phyloP scores from a whole-genome alignment of 2,797 vertebrate species.

The Enteromius trimaculatus region DNA sequence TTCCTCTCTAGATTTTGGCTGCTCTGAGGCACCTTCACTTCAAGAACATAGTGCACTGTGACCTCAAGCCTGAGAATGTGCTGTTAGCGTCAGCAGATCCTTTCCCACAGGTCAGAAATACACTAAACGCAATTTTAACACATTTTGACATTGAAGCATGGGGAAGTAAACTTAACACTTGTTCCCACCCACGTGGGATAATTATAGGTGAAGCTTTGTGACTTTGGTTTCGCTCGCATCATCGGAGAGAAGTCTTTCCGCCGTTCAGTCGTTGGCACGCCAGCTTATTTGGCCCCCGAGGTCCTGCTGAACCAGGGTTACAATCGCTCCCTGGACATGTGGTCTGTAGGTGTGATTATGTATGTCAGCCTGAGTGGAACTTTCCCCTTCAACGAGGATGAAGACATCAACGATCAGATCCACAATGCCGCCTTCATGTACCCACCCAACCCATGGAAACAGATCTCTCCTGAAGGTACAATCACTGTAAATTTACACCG shows the following conservation, averaged over 20 bases:
- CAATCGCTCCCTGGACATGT: slow-evolving; percentile 94
- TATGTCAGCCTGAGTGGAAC: slow-evolving; percentile 94
- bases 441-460: slow-evolving; percentile 90
- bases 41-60: slow-evolving; percentile 93
- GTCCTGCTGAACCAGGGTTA: slow-evolving; percentile 92
- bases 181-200: slow-evolving; percentile 49
- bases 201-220: slow-evolving; percentile 88
- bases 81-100: slow-evolving; percentile 81
- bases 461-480: slow-evolving; percentile 86
- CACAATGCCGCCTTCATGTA: slow-evolving; percentile 96
- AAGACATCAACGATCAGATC: slow-evolving; percentile 94
- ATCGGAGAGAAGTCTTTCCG: slow-evolving; percentile 94
- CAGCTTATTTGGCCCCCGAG: slow-evolving; percentile 89
- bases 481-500: background rate
- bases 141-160: background rate
- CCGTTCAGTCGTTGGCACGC: slow-evolving; percentile 91
- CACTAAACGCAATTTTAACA: background rate
- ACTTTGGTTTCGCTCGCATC: slow-evolving; percentile 93
- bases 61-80: slow-evolving; percentile 92
- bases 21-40: slow-evolving; percentile 90
- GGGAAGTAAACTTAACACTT: background rate
- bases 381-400: slow-evolving; percentile 93
- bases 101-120: slow-evolving; percentile 77
- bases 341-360: slow-evolving; percentile 94
- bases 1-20: slow-evolving; percentile 80